Evolutionary conservation across 2,113 vertebrate species (phyloP).

Genomic region (Rhineura floridana): DNA sequence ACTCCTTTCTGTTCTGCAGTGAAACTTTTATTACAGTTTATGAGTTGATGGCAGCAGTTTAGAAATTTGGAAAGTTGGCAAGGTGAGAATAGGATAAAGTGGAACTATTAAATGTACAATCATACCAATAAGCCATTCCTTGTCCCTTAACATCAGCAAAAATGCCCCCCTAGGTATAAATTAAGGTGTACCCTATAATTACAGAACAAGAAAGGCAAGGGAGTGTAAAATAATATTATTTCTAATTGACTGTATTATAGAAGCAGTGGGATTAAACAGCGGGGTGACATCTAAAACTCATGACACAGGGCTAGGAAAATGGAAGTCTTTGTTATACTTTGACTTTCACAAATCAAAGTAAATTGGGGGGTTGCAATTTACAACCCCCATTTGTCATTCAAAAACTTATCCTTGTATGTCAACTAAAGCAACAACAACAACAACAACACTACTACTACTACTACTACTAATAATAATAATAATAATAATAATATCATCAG

Average conservation of each 20-base stretch:
- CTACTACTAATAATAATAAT: too few species aligned
- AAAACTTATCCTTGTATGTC: not conserved
- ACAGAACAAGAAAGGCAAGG: conserved; percentile 13
- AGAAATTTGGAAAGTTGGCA: conserved; percentile 34
- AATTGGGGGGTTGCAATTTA: too few species aligned
- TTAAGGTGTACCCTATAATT: conserved; percentile 37
- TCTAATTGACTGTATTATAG: not conserved
- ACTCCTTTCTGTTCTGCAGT: not conserved
- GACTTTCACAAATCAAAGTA: not conserved
- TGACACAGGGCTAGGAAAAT: not conserved
- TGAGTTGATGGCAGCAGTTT: conserved; percentile 8
- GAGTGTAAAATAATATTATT: conserved; percentile 7
- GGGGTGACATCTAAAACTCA: not conserved
- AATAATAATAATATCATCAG: too few species aligned
- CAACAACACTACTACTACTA: too few species aligned
- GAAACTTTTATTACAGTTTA: not conserved
- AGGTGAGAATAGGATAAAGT: not conserved
- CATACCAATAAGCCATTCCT: not conserved
- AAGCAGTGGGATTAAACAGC: not conserved
- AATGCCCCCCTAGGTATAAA: conserved; percentile 32
- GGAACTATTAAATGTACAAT: conserved; percentile 24
- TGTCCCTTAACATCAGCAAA: conserved; percentile 1
- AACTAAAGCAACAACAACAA: not conserved
- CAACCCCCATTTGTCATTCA: not conserved
- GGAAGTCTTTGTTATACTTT: not conserved